These are phyloP conservation scores for Watersipora subatra DNA, from an alignment of 1,140 invertebrate genomes.

Conservation along the genomic window DNA sequence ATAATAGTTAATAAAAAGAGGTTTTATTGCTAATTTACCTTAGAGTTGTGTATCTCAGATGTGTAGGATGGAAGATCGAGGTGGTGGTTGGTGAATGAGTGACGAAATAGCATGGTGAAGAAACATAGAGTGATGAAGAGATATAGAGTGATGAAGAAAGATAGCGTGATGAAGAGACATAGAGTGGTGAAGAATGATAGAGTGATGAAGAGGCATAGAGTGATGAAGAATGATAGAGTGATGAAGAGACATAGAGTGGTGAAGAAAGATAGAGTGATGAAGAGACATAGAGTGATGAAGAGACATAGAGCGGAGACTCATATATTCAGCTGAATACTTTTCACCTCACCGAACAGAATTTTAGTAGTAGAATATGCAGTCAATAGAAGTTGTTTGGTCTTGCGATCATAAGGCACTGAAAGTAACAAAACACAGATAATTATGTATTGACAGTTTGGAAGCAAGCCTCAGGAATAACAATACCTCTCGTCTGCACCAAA, in stretches of 20 bases:
- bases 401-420: no score
- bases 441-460: conserved; percentile 44
- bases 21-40: no score
- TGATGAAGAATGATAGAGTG: background rate
- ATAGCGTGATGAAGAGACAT: background rate
- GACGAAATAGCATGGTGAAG: background rate
- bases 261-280: background rate
- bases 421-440: no score
- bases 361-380: background rate
- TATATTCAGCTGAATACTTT: background rate
- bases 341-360: background rate
- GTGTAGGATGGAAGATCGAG: background rate
- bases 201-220: background rate
- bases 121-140: background rate
- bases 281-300: background rate
- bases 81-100: background rate
- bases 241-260: background rate
- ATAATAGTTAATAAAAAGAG: no score
- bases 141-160: background rate
- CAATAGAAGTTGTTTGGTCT: no score
- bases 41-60: no score
- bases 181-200: background rate
- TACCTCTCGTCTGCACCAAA: conserved; percentile 53
- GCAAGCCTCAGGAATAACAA: conserved; percentile 49
- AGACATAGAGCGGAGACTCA: background rate